Evolutionary conservation across 2,797 vertebrate species (phyloP), one percentile per base, ranked within the genome.

Genomic region (Tragopan temminckii): DNA sequence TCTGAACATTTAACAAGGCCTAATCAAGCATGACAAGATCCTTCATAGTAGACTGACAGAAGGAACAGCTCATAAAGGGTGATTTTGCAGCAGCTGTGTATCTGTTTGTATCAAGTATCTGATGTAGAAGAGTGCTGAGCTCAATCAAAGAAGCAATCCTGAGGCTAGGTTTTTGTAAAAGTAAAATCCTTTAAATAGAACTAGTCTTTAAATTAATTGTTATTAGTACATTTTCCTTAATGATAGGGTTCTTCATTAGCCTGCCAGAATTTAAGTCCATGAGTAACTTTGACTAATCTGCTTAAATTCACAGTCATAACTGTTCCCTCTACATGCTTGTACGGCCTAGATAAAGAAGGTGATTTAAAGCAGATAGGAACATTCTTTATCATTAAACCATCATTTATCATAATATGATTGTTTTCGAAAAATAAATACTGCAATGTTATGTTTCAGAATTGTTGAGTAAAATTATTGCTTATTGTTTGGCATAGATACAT

Each of bases 11-110:
- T 91, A 59, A 79, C 59, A 93, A 94, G 76, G 36, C 63, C 72
- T 89, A 91, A 92, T 95, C 89, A 92, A 92, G 74, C 43, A 72
- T 69, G 81, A 87, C 79, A 94, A 79, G 86, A 81, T 88, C 55
- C 55, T 85, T 92, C 38, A 79, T 76, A 70, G 36, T 1, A 0
- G 77, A 42, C 70, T 88, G 67, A 59, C 69, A 67, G 55, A 81
- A 88, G 70, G 58, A 89, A 12, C 50, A 90, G 2, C 50, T 87
- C 38, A 35, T 52, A 15, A 85, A 27, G 31, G 42, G 57, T 45
- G 61, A 52, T 76, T 80, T 35, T 36, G 69, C 46, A 67, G 81
- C 92, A 88, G 89, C 89, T 93, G 90, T 66, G 53, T 82, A 40
- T 88, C 53, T 91, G 43, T 83, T 90, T 46, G 20, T 78, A 43